These are phyloP conservation scores for Eublepharis macularius DNA, from an alignment of 2,113 vertebrate genomes.

Conservation along the genomic window DNA sequence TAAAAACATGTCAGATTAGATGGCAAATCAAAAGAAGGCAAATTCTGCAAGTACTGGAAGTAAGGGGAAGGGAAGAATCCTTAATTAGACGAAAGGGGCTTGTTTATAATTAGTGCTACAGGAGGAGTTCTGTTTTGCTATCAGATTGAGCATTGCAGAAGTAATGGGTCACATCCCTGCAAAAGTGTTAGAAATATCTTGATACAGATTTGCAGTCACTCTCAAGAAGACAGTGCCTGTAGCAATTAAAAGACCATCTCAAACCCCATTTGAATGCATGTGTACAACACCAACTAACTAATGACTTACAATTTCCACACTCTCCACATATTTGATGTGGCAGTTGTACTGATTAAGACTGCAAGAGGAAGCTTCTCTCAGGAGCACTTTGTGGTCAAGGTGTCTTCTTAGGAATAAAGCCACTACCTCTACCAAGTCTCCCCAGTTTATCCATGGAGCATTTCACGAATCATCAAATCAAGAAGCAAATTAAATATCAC, in stretches of 20 bases:
- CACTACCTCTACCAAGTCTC: neutral
- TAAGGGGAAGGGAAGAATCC: neutral
- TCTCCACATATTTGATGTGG: neutral
- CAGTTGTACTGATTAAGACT: neutral
- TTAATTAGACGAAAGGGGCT: constrained; percentile 4
- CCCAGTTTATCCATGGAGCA: neutral
- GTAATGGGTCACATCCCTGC: constrained; percentile 15
- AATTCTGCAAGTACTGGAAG: neutral
- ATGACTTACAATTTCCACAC: neutral
- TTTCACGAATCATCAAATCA: constrained; percentile 24
- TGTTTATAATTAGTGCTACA: neutral
- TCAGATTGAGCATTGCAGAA: constrained; percentile 14
- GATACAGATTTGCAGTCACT: neutral
- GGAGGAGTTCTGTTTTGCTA: constrained; percentile 10
- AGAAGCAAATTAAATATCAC: constrained; percentile 20
- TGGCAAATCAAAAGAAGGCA: neutral
- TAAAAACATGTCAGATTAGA: no score
- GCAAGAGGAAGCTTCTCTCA: neutral
- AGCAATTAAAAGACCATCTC: constrained; percentile 5
- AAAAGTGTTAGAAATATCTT: constrained; percentile 5
- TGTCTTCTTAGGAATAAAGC: neutral
- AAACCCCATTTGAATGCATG: neutral
- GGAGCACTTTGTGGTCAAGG: neutral
- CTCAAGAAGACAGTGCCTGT: neutral
- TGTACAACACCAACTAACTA: neutral